Evolutionary conservation across 35 echinoderm and acorn worm species (phyloP).

Genomic region (Apostichopus californicus): DNA sequence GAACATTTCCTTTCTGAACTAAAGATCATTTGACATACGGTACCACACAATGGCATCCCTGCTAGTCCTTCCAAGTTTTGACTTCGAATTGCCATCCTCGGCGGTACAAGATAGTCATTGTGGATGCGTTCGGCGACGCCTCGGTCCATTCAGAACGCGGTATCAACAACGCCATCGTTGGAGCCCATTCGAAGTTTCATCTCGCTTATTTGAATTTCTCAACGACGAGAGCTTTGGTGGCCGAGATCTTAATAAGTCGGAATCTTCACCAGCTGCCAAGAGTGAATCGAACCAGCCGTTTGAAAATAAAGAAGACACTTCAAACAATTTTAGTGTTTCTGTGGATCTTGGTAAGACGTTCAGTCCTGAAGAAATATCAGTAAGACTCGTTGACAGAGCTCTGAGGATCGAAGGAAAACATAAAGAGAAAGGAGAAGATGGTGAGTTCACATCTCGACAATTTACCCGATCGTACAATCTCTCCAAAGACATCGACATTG

Average conservation of each 20-base stretch:
- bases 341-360: not conserved
- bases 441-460: not conserved
- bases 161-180: too few relatives aligned
- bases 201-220: too few relatives aligned
- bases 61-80: too few relatives aligned
- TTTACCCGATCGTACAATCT: not conserved
- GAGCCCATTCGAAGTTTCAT: too few relatives aligned
- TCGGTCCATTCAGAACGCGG: too few relatives aligned
- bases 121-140: too few relatives aligned
- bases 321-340: not conserved
- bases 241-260: not conserved
- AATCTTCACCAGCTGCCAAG: too few relatives aligned
- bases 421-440: not conserved
- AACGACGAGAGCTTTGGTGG: not conserved
- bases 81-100: too few relatives aligned
- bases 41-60: too few relatives aligned
- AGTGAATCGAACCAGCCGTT: not conserved
- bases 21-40: too few relatives aligned
- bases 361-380: conserved; percentile 19
- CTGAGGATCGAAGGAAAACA: conserved; percentile 31
- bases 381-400: not conserved
- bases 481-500: not conserved
- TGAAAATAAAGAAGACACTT: not conserved
- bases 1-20: too few relatives aligned
- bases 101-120: too few relatives aligned